Conservation (phyloP, 2,797 vertebrate genomes). For the Lycodopsis pacificus region DNA sequence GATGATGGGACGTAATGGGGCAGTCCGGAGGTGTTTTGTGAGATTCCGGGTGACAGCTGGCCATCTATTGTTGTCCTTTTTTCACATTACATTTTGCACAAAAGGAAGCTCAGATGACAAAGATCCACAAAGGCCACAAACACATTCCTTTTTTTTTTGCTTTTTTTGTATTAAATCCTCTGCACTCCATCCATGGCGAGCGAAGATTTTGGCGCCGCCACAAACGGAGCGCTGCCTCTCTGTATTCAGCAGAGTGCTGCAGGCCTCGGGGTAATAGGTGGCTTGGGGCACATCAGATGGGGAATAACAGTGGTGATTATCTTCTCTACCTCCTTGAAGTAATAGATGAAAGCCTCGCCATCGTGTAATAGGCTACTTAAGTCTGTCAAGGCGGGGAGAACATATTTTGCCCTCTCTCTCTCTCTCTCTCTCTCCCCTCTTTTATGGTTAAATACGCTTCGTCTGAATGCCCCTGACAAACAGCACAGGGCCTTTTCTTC, state of each 20-base stretch:
- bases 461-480: conserved; percentile 73
- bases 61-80: conserved; percentile 11
- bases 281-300: conserved; percentile 72
- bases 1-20: conserved; percentile 31
- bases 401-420: conserved; percentile 63
- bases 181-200: neutral
- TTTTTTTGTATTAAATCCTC: conserved; percentile 11
- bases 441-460: conserved; percentile 80
- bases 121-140: conserved; percentile 10
- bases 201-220: neutral
- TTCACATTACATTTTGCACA: conserved; percentile 7
- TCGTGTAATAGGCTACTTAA: conserved; percentile 85
- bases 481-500: conserved; percentile 45
- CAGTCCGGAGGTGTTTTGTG: neutral
- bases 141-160: neutral
- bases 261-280: conserved; percentile 77
- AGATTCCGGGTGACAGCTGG: conserved; percentile 25
- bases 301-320: conserved; percentile 83
- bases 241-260: conserved; percentile 63
- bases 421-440: conserved; percentile 60
- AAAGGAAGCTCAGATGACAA: conserved; percentile 24
- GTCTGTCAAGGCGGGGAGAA: conserved; percentile 77
- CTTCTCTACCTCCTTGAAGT: conserved; percentile 84
- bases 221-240: conserved; percentile 25
- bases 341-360: conserved; percentile 82